Percentiles rank a stretch among this genome's conserved stretches.
Conservation (phyloP, 2,797 vertebrate genomes). For the Buceros bicornis region DNA sequence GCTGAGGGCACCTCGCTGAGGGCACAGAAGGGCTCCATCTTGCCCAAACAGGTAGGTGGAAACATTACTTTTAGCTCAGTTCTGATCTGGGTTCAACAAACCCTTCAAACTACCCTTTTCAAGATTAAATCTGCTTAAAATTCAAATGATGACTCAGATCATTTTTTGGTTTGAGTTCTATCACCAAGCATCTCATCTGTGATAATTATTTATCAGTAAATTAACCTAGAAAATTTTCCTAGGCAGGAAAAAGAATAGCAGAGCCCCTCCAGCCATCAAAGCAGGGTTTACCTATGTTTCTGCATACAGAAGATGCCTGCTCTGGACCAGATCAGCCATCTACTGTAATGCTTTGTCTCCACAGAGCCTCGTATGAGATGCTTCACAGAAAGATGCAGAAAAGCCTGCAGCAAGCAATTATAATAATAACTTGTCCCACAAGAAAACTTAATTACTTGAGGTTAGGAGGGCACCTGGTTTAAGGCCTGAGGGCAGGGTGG, state of each 20-base stretch:
- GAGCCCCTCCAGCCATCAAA: background rate
- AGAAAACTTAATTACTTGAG: slow-evolving; percentile 57
- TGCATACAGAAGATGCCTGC: background rate
- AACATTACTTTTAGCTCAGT: background rate
- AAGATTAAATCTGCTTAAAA: background rate
- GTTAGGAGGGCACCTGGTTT: background rate
- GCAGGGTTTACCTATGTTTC: background rate
- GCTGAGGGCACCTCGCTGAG: rapidly evolving
- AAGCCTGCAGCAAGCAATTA: slow-evolving; percentile 34
- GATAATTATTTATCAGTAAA: background rate
- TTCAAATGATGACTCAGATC: background rate
- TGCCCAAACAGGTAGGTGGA: background rate
- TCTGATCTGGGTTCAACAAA: background rate
- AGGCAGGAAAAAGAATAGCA: background rate
- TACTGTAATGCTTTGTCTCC: slow-evolving; percentile 5
- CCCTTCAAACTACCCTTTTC: background rate
- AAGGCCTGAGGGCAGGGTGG: background rate
- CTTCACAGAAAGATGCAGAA: background rate
- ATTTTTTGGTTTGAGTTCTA: background rate
- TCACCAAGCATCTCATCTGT: background rate
- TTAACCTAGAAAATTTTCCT: background rate
- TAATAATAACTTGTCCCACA: slow-evolving; percentile 11
- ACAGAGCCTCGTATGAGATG: background rate
- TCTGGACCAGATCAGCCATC: background rate
- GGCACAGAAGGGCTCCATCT: background rate